These are phyloP conservation scores for Otus sunia DNA, from an alignment of 2,113 vertebrate genomes.

Conservation along the genomic window DNA sequence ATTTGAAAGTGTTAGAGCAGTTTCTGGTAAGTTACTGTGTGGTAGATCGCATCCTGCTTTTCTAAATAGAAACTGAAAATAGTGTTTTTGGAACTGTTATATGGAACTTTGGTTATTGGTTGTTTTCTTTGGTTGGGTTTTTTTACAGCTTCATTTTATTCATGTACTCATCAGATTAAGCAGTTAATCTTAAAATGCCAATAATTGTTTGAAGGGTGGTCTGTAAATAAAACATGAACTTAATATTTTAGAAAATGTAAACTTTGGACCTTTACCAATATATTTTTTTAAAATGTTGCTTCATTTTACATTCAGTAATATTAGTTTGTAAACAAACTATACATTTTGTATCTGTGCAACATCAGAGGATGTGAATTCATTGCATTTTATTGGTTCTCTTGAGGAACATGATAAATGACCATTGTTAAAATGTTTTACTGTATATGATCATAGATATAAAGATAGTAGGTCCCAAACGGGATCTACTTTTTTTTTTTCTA, in stretches of 20 bases:
- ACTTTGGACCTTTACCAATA: slow-evolving; percentile 58
- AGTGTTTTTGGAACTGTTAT: slow-evolving; percentile 48
- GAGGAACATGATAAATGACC: slow-evolving; percentile 60
- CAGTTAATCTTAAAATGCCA: slow-evolving; percentile 67
- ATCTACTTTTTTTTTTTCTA: slow-evolving; percentile 58
- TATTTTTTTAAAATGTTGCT: slow-evolving; percentile 61
- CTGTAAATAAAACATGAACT: slow-evolving; percentile 73
- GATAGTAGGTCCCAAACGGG: slow-evolving; percentile 43
- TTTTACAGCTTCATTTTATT: slow-evolving; percentile 64
- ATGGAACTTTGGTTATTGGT: slow-evolving; percentile 34
- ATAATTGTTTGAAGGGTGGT: slow-evolving; percentile 68
- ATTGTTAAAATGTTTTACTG: slow-evolving; percentile 63
- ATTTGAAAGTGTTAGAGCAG: slow-evolving; percentile 63
- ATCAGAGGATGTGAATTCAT: slow-evolving; percentile 65
- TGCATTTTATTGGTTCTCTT: slow-evolving; percentile 68
- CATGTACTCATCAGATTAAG: slow-evolving; percentile 56
- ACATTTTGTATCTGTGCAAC: slow-evolving; percentile 64
- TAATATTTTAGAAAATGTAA: slow-evolving; percentile 73
- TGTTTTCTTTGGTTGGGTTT: not conserved
- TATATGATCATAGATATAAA: slow-evolving; percentile 62
- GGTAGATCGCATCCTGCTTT: slow-evolving; percentile 66
- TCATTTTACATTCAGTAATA: slow-evolving; percentile 56
- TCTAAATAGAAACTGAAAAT: slow-evolving; percentile 59
- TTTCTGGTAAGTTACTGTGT: slow-evolving; percentile 66
- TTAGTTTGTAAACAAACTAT: slow-evolving; percentile 66